A percentile compares a stretch with the other conserved stretches of the same genome.
These are phyloP conservation scores for Andricus quercusramuli DNA, from an alignment of 2,888 invertebrate species.

Conservation along the genomic window DNA sequence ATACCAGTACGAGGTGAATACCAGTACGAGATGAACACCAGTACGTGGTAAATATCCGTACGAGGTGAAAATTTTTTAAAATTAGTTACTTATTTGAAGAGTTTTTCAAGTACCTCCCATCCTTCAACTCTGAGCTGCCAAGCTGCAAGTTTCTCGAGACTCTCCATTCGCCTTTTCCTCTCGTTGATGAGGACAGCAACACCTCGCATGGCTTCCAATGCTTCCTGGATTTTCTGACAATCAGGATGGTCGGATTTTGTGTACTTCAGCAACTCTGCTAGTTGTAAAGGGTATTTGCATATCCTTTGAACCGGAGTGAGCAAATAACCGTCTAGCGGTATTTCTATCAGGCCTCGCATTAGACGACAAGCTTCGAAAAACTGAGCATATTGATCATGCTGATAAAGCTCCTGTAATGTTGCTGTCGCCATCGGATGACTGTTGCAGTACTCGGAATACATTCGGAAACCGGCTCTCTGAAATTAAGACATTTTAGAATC, in stretches of 20 bases:
- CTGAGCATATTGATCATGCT: constrained; percentile 84
- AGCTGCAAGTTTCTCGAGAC: constrained; percentile 85
- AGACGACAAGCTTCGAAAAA: constrained; percentile 91
- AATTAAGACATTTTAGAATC: constrained; percentile 54
- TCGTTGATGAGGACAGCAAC: constrained; percentile 87
- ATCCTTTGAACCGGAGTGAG: constrained; percentile 93
- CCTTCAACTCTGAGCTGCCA: constrained; percentile 87
- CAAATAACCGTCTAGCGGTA: constrained; percentile 91
- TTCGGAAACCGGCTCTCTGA: constrained; percentile 87
- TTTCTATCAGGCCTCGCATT: constrained; percentile 89
- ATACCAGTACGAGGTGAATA: no score
- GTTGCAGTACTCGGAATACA: constrained; percentile 94
- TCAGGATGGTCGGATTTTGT: constrained; percentile 85
- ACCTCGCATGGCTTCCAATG: constrained; percentile 85
- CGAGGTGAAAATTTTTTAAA: no score
- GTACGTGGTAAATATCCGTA: no score
- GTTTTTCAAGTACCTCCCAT: constrained; percentile 82
- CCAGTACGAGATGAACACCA: no score
- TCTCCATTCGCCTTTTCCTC: constrained; percentile 88
- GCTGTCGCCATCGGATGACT: constrained; percentile 90
- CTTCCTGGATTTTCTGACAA: constrained; percentile 82
- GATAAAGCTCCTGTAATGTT: constrained; percentile 85
- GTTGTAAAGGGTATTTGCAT: constrained; percentile 92
- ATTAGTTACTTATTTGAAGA: background rate
- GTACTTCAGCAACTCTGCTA: constrained; percentile 90